Percentiles rank a stretch among this genome's conserved stretches.
Evolutionary conservation across 2,113 vertebrate genomes (phyloP).

Genomic region (Hyperoodon ampullatus): DNA sequence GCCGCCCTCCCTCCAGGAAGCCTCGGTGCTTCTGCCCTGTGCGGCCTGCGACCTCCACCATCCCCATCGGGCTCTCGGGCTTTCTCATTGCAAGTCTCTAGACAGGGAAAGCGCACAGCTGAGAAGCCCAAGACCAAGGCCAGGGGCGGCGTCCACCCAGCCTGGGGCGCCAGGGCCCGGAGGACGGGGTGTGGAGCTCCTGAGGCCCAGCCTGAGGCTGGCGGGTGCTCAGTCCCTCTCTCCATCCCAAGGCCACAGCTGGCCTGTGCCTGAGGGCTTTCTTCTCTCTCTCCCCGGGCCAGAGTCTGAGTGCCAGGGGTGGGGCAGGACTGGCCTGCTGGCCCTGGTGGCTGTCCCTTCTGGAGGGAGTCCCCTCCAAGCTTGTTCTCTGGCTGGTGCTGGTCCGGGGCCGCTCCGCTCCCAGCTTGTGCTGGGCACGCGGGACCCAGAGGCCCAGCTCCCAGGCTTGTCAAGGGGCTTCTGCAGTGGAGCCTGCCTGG

Average conservation of each 20-base stretch:
- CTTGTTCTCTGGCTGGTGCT: neutral
- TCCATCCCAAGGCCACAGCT: neutral
- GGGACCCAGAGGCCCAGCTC: neutral
- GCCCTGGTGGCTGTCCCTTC: neutral
- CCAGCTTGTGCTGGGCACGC: rapidly evolving
- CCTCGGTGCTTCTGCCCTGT: constrained; percentile 88
- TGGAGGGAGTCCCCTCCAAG: neutral
- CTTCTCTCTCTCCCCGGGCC: neutral
- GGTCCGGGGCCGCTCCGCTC: neutral
- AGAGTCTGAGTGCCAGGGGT: neutral
- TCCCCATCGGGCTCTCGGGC: constrained; percentile 94
- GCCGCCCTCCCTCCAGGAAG: constrained; percentile 88
- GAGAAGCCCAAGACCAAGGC: neutral
- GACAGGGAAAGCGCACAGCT: constrained; percentile 50
- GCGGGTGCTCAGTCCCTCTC: neutral
- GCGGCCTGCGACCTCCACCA: constrained; percentile 92
- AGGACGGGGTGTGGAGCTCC: neutral
- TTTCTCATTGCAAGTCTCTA: constrained; percentile 92
- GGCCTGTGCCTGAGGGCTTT: neutral
- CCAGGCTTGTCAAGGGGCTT: no score
- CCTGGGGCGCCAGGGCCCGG: neutral
- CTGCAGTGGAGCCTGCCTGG: neutral
- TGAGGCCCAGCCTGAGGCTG: neutral
- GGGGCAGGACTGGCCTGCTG: neutral
- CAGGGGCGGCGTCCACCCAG: neutral